Evolutionary conservation across 53 echinoderm and acorn worm genomes (phyloP).

Genomic region (Henricia sp.): DNA sequence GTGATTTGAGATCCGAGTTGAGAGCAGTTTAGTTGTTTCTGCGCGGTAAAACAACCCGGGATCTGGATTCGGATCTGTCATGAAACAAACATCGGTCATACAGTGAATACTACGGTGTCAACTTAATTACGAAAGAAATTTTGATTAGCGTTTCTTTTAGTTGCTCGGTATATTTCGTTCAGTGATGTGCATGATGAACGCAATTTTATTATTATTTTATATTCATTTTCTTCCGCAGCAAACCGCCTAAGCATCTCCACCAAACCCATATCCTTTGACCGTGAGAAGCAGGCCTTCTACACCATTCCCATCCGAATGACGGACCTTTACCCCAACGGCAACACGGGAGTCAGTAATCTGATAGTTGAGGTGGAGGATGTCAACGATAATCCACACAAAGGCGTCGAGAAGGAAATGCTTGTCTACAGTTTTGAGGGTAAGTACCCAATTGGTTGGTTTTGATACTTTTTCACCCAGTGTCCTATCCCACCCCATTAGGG

Average conservation of each 20-base stretch:
- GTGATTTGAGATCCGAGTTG: no score
- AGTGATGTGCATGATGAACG: no score
- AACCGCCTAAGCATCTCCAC: slow-evolving; percentile 16
- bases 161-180: no score
- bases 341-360: slow-evolving; percentile 62
- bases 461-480: no score
- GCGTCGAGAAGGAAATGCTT: slow-evolving; percentile 77
- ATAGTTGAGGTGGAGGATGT: slow-evolving; percentile 65
- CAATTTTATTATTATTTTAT: not conserved
- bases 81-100: no score
- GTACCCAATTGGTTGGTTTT: no score
- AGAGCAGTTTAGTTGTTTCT: no score
- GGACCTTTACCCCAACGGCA: slow-evolving; percentile 25
- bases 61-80: no score
- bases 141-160: no score
- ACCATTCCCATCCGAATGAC: slow-evolving; percentile 55
- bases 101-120: no score
- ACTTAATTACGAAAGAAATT: no score
- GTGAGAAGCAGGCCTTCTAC: slow-evolving; percentile 71
- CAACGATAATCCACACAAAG: slow-evolving; percentile 86
- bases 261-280: slow-evolving; percentile 58
- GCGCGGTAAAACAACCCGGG: no score
- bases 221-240: not conserved
- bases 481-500: not conserved
- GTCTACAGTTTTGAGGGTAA: slow-evolving; percentile 98